These are phyloP conservation scores for Brachionus asplanchnoidis DNA, from an alignment of 1,140 invertebrate genomes.

Conservation along the genomic window DNA sequence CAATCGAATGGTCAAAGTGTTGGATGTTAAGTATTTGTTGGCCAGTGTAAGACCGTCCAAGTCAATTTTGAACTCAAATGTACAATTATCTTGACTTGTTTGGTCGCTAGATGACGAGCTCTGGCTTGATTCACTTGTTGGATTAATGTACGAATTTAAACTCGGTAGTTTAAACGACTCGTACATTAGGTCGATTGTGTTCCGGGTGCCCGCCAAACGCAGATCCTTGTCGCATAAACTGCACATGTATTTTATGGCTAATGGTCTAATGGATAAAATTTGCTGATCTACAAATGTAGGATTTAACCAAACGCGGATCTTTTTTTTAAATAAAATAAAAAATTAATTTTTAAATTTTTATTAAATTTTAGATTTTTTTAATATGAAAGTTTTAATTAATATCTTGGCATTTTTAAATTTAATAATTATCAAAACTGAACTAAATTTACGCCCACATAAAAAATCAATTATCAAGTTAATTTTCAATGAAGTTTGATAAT, in stretches of 20 bases:
- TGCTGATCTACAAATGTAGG: not conserved
- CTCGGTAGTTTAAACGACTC: slow-evolving; percentile 68
- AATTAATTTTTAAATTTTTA: not conserved
- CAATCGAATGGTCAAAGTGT: slow-evolving; percentile 83
- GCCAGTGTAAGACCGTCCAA: slow-evolving; percentile 79
- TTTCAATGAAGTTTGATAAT: too few species aligned
- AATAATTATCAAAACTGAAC: too few species aligned
- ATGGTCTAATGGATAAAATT: not conserved
- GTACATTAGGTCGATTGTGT: slow-evolving; percentile 94
- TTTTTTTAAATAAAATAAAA: not conserved
- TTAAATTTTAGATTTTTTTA: not conserved
- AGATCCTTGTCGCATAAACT: slow-evolving; percentile 82
- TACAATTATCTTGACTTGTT: slow-evolving; percentile 37
- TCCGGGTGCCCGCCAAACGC: slow-evolving; percentile 73
- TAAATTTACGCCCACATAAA: too few species aligned
- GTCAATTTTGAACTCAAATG: slow-evolving; percentile 58
- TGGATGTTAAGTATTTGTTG: slow-evolving; percentile 84
- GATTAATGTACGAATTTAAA: slow-evolving; percentile 48
- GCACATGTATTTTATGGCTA: slow-evolving; percentile 70
- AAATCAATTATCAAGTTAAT: too few species aligned
- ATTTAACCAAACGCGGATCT: slow-evolving; percentile 35
- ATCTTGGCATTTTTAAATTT: too few species aligned
- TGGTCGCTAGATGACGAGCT: slow-evolving; percentile 60
- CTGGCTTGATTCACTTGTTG: slow-evolving; percentile 70
- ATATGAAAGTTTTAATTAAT: not conserved